Conservation (phyloP, 2,888 invertebrate genomes). For the Sesamia inferens region DNA sequence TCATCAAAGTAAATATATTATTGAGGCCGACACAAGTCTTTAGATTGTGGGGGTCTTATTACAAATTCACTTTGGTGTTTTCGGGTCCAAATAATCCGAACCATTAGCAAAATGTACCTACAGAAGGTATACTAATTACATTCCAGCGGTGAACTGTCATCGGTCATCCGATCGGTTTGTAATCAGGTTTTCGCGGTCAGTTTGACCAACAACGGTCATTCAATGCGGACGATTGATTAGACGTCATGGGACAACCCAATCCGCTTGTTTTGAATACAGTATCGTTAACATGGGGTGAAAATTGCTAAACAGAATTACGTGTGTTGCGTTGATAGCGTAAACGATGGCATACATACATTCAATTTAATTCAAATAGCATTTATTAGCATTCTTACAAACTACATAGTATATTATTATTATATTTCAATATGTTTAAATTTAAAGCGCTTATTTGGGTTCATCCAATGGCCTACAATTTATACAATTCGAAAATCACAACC, state of each 20-base stretch:
- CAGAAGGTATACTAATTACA: constrained; percentile 78
- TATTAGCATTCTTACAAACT: no score
- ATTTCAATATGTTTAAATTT: no score
- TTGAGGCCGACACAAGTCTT: constrained; percentile 76
- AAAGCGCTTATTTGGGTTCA: background rate
- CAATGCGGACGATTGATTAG: constrained; percentile 80
- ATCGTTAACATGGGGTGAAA: constrained; percentile 21
- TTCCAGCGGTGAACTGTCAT: constrained; percentile 84
- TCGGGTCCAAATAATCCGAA: constrained; percentile 75
- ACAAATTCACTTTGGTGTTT: constrained; percentile 84
- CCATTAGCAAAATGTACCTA: constrained; percentile 79
- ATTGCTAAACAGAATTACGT: constrained; percentile 14
- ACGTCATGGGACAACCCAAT: constrained; percentile 62
- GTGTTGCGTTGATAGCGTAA: background rate
- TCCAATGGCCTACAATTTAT: background rate
- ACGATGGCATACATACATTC: background rate
- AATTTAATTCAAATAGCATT: no score
- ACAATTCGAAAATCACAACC: background rate
- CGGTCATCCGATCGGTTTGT: constrained; percentile 73
- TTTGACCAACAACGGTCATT: constrained; percentile 76
- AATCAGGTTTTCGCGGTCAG: constrained; percentile 80
- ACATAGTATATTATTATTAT: no score
- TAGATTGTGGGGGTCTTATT: constrained; percentile 78
- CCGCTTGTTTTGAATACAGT: constrained; percentile 55
- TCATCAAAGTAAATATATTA: constrained; percentile 81